phyloP scores from a whole-genome alignment of 2,797 vertebrate species.

The Cyclura pinguis region DNA sequence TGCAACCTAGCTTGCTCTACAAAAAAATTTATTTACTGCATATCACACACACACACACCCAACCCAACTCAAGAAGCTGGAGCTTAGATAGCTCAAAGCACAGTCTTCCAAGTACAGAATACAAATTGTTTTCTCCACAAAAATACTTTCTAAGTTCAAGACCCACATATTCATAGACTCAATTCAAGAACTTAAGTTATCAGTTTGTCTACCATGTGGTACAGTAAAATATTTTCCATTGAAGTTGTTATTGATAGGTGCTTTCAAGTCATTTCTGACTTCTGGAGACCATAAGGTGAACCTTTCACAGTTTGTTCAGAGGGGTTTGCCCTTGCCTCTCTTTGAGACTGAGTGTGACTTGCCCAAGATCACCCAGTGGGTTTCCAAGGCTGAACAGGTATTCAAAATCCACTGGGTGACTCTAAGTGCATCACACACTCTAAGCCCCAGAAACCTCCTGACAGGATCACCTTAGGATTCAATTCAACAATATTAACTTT shows the following conservation, averaged over 20 bases:
- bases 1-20: background rate
- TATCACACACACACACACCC: background rate
- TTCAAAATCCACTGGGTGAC: no score
- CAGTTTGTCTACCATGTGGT: background rate
- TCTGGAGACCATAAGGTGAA: no score
- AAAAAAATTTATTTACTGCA: conserved; percentile 14
- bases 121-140: background rate
- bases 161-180: background rate
- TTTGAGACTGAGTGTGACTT: no score
- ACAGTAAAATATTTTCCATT: background rate
- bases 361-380: no score
- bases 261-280: no score
- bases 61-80: background rate
- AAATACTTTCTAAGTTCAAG: background rate
- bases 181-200: background rate
- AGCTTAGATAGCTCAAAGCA: background rate
- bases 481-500: no score
- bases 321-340: no score
- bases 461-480: no score
- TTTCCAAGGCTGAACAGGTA: no score
- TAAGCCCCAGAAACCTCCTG: no score
- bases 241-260: background rate
- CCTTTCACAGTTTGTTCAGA: no score
- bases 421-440: no score
- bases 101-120: background rate